These are phyloP conservation scores for Chymomyza procnemis DNA, from an alignment of 2,888 invertebrate genomes.

Conservation along the genomic window DNA sequence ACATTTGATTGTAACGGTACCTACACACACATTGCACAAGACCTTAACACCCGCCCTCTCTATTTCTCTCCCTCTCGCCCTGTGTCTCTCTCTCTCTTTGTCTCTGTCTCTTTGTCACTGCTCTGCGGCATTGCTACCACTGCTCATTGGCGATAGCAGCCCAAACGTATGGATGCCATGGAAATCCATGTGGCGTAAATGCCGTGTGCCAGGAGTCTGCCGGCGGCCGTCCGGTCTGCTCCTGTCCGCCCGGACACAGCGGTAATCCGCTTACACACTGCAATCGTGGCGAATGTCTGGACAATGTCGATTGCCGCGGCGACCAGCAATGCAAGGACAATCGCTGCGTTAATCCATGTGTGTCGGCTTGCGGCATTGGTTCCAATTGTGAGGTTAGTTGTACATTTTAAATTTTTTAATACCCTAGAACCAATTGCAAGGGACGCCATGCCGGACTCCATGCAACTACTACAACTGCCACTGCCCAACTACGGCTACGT, in stretches of 20 bases:
- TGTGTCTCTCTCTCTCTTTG: not conserved
- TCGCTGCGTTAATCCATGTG: slow-evolving; percentile 88
- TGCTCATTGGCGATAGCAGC: slow-evolving; percentile 31
- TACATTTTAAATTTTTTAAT: slow-evolving; percentile 25
- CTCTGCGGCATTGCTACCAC: too few relatives aligned
- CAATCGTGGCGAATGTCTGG: slow-evolving; percentile 86
- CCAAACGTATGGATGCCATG: slow-evolving; percentile 79
- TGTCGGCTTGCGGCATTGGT: slow-evolving; percentile 86
- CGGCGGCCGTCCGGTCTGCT: slow-evolving; percentile 88
- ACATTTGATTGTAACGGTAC: not conserved
- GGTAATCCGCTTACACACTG: slow-evolving; percentile 89
- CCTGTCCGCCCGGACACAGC: slow-evolving; percentile 87
- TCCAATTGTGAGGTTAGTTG: slow-evolving; percentile 86
- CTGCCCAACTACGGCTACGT: not conserved
- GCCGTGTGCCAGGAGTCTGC: slow-evolving; percentile 83
- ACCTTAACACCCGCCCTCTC: not conserved
- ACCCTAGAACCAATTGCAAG: slow-evolving; percentile 86
- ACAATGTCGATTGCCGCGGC: slow-evolving; percentile 87
- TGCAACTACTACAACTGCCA: too few relatives aligned
- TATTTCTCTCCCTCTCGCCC: not conserved
- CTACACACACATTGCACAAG: slow-evolving; percentile 1
- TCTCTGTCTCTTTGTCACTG: not conserved
- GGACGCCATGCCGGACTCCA: too few relatives aligned
- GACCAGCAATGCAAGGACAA: slow-evolving; percentile 87
- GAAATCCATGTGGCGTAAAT: slow-evolving; percentile 84